Evolutionary conservation across 2,113 vertebrate genomes (phyloP).

Genomic region (Xenotilapia leptura): DNA sequence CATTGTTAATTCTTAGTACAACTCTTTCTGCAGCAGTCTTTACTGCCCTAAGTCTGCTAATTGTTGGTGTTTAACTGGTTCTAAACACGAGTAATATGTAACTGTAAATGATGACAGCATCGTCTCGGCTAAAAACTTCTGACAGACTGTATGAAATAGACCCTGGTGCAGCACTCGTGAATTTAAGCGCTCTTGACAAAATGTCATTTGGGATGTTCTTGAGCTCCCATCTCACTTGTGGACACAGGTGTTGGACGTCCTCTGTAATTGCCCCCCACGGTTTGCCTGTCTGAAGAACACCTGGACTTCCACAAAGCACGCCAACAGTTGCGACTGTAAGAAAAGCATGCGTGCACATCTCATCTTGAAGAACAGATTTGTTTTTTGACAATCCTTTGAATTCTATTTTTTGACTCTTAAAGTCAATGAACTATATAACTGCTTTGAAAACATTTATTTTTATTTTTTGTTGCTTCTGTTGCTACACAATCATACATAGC

Average conservation of each 20-base stretch:
- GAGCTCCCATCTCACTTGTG: background rate
- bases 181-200: background rate
- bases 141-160: background rate
- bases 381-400: conserved; percentile 3
- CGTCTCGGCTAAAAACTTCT: background rate
- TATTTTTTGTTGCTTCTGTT: background rate
- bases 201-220: conserved; percentile 27
- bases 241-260: conserved; percentile 51
- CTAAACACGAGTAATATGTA: background rate
- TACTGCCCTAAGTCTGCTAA: background rate
- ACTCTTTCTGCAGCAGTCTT: background rate
- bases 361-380: background rate
- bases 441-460: background rate
- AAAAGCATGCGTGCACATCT: background rate
- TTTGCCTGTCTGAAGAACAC: conserved; percentile 29
- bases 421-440: background rate
- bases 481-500: background rate
- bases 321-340: background rate
- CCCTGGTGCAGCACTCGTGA: background rate
- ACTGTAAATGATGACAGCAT: background rate
- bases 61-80: background rate
- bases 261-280: conserved; percentile 53
- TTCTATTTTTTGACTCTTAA: background rate
- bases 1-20: background rate
- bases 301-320: conserved; percentile 22